A percentile compares a stretch with the other conserved stretches of the same genome.
These are phyloP conservation scores for Oopsacas minuta DNA, from an alignment of 37 sponge, comb jelly and placozoan species.

Conservation along the genomic window DNA sequence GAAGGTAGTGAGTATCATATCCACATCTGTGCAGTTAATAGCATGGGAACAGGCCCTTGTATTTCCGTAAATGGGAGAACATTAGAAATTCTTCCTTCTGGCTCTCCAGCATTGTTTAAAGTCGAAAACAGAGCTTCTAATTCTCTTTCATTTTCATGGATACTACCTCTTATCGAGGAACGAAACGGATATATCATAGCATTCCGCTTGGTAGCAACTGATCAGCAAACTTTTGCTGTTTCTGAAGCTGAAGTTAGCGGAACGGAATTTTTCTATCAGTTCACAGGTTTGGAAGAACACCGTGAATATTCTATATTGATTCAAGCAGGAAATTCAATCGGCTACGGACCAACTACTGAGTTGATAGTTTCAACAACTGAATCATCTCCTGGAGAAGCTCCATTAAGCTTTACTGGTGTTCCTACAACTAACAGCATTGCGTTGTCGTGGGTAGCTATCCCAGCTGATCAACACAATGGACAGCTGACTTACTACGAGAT, in stretches of 20 bases:
- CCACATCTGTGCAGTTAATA: not conserved
- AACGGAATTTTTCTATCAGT: not conserved
- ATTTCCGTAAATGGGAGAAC: not conserved
- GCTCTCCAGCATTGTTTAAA: not conserved
- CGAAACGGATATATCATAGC: conserved; percentile 31
- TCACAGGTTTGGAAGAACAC: not conserved
- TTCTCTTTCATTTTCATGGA: conserved; percentile 22
- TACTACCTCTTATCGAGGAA: not conserved
- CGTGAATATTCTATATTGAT: not conserved
- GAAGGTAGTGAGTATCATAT: not conserved
- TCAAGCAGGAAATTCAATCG: not conserved
- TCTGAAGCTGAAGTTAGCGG: not conserved
- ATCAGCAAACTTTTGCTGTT: not conserved
- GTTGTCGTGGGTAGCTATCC: not conserved
- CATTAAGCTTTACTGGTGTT: not conserved
- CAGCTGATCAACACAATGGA: not conserved
- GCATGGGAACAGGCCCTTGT: not conserved
- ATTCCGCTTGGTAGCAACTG: not conserved
- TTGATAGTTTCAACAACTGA: not conserved
- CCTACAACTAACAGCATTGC: not conserved
- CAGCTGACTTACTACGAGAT: not conserved
- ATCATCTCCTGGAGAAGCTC: not conserved
- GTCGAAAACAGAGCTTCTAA: not conserved
- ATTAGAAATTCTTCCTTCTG: not conserved
- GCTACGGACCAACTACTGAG: not conserved